Evolutionary conservation across 2,888 invertebrate species (phyloP), one percentile per base, ranked within the genome.

Genomic region (Corythucha ciliata): DNA sequence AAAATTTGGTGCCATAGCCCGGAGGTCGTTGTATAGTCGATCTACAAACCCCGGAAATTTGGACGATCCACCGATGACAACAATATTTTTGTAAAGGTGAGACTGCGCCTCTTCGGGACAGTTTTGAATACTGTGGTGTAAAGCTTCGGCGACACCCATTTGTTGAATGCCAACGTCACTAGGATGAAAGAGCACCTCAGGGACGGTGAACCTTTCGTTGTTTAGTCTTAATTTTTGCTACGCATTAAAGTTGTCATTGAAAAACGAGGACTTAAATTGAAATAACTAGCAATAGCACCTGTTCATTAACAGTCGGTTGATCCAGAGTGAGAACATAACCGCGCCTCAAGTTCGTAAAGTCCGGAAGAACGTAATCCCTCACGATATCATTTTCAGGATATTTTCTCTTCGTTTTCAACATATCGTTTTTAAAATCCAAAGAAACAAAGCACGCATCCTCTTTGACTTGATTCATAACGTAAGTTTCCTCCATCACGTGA

Each of bases 401-500:
- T 66, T 75, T 72, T 49, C 68, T 69, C 56, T 72, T 74, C 16
- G 86, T 79, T 40, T 75, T 75, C 52, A 76, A 74, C 79, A 93
- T 81, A 61, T 94, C 93, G 18, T 71, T 71, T 62, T 78, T 77
- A 63, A 93, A 91, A 65, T 96, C 75, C 59, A 78, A 74, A 0
- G 94, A 83, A 0, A 97, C 91, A 72, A 81, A 98, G 67, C 97
- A 97, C 0, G 87, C 80, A 67, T 98, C 97, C 70, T 99, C 98
- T 68, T 99, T 99, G 1, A 85, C 87, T 71, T 98, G 96, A 70
- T 98, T 98, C 40, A 98, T 91, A 0, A 98, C 93, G 70, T 88
- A 93, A 0, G 94, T 93, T 69, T 98, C 98, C 66, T 97, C 96
- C 91, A 96, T 92, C 0, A 99, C 94, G 72, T 98, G 91, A 37